A percentile compares a stretch with the other conserved stretches of the same genome.
Evolutionary conservation across 2,888 invertebrate genomes (phyloP).

Genomic region (Dorcus hopei): DNA sequence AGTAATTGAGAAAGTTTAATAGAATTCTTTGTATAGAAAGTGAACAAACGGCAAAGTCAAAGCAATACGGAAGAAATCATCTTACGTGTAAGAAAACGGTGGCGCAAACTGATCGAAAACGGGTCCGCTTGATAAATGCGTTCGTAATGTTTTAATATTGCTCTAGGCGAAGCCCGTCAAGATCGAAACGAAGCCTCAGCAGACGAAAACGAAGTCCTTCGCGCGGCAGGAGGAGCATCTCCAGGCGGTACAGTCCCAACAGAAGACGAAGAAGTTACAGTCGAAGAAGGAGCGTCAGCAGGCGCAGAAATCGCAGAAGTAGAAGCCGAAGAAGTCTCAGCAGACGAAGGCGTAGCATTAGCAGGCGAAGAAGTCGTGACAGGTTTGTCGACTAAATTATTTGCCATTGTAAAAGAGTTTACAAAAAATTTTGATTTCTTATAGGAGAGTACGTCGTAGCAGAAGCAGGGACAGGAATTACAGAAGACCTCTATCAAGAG

Average conservation of each 20-base stretch:
- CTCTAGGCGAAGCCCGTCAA: slow-evolving; percentile 44
- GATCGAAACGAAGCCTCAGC: slow-evolving; percentile 41
- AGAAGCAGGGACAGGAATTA: slow-evolving; percentile 44
- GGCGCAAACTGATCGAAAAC: no score
- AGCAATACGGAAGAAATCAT: no score
- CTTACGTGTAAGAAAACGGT: no score
- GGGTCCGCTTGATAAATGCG: no score
- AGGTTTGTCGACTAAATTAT: slow-evolving; percentile 28
- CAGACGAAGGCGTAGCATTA: slow-evolving; percentile 46
- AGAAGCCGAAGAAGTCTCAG: slow-evolving; percentile 34
- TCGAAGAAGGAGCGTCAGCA: slow-evolving; percentile 36
- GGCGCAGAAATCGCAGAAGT: slow-evolving; percentile 38
- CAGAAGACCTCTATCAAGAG: slow-evolving; percentile 39
- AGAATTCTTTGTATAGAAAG: no score
- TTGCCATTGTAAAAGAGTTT: background rate
- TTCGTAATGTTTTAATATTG: background rate
- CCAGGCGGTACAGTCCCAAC: slow-evolving; percentile 40
- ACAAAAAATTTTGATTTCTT: slow-evolving; percentile 2
- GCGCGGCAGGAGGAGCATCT: slow-evolving; percentile 32
- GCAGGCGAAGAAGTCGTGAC: slow-evolving; percentile 38
- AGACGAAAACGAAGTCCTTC: slow-evolving; percentile 41
- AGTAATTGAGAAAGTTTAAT: no score
- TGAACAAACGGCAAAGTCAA: no score
- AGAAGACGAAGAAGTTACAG: slow-evolving; percentile 38
- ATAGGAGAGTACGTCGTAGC: slow-evolving; percentile 39